Evolutionary conservation across 2,113 vertebrate species (phyloP), one percentile per base, ranked within the genome.

Genomic region (Morone saxatilis): DNA sequence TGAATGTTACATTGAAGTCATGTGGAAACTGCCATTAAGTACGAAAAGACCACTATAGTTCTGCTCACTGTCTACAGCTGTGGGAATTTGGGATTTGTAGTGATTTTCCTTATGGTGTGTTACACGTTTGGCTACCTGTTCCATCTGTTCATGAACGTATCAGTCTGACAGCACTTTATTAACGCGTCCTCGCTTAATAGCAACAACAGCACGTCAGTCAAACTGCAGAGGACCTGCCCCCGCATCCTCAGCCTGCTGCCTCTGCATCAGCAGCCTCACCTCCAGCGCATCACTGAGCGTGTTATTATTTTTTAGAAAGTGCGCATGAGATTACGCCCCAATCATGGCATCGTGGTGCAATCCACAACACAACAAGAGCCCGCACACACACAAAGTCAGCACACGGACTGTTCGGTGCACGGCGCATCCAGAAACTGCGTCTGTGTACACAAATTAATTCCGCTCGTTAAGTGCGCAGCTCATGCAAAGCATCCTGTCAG

Each of bases 271-370:
- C 85, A 81, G 41, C 88, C 79, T 80, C 83, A 70, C 85, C 81
- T 89, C 81, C 86, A 40, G 86, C 88, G 88, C 87, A 84, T 89
- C 90, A 77, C 71, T 61, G 59, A 71, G 66, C 74, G 54, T 59
- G 66, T 73, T 70, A 60, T 83, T 71, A 51, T 81, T 76, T 86
- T 92, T 92, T 81, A 81, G 62, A 86, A 93, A 91, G 91, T 94
- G 91, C 92, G 93, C 90, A 88, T 50, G 81, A 92, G 87, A 91
- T 94, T 80, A 80, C 91, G 91, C 93, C 89, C 91, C 83, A 83
- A 62, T 78, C 91, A 78, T 56, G 85, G 83, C 89, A 85, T 53
- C 90, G 13, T 41, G 86, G 63, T 73, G 84, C 81, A 83, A 80
- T 78, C 85, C 77, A 71, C 73, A 78, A 81, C 53, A 73, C 79